Conservation (phyloP, 2,888 invertebrate species). For the Andrena flavipes region DNA sequence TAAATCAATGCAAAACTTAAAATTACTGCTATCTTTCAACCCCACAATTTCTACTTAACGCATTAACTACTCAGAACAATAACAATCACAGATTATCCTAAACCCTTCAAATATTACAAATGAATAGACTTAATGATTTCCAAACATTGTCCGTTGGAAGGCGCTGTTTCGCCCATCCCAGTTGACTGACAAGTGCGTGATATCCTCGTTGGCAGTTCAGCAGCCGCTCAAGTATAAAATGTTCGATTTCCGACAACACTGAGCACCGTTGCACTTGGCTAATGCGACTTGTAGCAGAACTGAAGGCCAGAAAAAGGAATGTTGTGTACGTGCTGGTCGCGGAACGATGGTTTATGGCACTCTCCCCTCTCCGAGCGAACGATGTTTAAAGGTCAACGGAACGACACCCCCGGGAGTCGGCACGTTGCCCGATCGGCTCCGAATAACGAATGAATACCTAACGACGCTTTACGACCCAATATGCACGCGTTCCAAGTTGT, state of each 20-base stretch:
- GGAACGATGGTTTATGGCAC: constrained; percentile 75
- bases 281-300: constrained; percentile 4
- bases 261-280: not conserved
- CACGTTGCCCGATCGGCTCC: constrained; percentile 74
- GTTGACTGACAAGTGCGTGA: too few relatives aligned
- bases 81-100: too few relatives aligned
- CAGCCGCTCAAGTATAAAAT: not conserved
- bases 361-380: constrained; percentile 69
- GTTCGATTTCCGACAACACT: not conserved
- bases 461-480: constrained; percentile 79
- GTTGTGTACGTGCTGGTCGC: constrained; percentile 57
- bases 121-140: too few relatives aligned
- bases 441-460: constrained; percentile 82
- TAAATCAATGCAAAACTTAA: too few relatives aligned
- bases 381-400: constrained; percentile 78
- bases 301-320: constrained; percentile 38
- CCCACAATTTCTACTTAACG: too few relatives aligned
- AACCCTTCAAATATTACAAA: too few relatives aligned
- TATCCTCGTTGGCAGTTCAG: too few relatives aligned
- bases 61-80: too few relatives aligned
- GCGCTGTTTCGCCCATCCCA: not conserved
- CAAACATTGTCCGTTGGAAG: too few relatives aligned
- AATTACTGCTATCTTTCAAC: too few relatives aligned
- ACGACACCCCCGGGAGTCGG: constrained; percentile 64
- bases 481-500: constrained; percentile 67